phyloP scores from a whole-genome alignment of 2,113 vertebrate genomes.

The Polyodon spathula region DNA sequence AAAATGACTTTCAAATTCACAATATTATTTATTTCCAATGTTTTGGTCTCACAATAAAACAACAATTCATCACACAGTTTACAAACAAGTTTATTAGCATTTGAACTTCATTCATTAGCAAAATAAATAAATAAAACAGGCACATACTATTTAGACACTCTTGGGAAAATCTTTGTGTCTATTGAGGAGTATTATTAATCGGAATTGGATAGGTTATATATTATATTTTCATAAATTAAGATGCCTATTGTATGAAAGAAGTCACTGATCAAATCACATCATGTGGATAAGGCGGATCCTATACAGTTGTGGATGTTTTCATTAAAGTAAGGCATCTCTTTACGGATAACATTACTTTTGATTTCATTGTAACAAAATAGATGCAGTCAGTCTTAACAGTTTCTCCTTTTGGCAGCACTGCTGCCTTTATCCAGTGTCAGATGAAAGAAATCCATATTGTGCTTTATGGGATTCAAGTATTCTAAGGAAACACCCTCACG shows the following conservation, averaged over 20 bases:
- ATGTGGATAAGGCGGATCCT: conserved; percentile 65
- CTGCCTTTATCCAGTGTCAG: not conserved
- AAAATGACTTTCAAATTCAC: no score
- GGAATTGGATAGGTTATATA: no score
- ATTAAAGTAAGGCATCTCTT: no score
- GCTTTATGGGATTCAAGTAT: conserved; percentile 41
- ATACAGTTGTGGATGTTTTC: conserved; percentile 24
- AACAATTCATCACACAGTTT: not conserved
- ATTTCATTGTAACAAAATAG: no score
- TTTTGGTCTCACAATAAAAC: not conserved
- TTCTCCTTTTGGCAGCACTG: no score
- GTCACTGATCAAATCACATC: conserved; percentile 43
- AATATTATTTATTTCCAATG: not conserved
- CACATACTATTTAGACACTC: no score
- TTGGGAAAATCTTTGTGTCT: no score
- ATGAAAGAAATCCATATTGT: conserved; percentile 1
- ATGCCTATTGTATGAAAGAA: conserved; percentile 40
- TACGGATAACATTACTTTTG: no score
- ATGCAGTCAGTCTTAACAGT: no score
- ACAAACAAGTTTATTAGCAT: conserved; percentile 42
- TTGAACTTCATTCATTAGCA: conserved; percentile 32
- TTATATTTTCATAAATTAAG: conserved; percentile 50
- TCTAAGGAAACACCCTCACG: conserved; percentile 38
- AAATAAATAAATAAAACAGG: conserved; percentile 16
- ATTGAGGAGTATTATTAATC: no score